Conservation (phyloP, 2,888 invertebrate genomes). For the Nomada goodeniana region DNA sequence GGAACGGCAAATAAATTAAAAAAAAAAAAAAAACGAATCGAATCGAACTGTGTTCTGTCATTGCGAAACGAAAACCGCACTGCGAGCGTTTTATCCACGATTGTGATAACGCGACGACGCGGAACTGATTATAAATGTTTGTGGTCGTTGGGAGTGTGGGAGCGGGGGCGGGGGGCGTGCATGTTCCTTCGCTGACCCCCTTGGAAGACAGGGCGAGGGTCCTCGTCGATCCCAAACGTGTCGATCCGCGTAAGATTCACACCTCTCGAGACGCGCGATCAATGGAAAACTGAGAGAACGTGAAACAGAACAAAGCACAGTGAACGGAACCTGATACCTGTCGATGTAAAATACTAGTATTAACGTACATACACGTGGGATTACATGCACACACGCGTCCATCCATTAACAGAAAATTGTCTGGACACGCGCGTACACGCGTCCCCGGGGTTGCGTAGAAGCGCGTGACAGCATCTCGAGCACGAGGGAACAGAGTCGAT, state of each 20-base stretch:
- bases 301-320: conserved; percentile 16
- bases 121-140: conserved; percentile 24
- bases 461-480: conserved; percentile 35
- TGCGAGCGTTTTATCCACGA: conserved; percentile 72
- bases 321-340: conserved; percentile 66
- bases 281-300: neutral
- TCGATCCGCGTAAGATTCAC: conserved; percentile 9
- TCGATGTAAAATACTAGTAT: conserved; percentile 79
- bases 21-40: conserved; percentile 73
- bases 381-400: conserved; percentile 73
- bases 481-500: conserved; percentile 69
- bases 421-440: conserved; percentile 64
- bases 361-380: conserved; percentile 66
- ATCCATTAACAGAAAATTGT: conserved; percentile 64
- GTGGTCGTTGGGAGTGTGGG: neutral
- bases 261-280: neutral
- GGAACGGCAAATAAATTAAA: conserved; percentile 78
- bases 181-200: conserved; percentile 11
- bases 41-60: conserved; percentile 77
- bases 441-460: conserved; percentile 36
- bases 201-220: neutral
- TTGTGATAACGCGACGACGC: conserved; percentile 71
- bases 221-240: conserved; percentile 11
- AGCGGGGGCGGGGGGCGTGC: neutral
- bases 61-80: conserved; percentile 76